Evolutionary conservation across 2,113 vertebrate genomes (phyloP).

Genomic region (Cryptomyrus ogoouensis): DNA sequence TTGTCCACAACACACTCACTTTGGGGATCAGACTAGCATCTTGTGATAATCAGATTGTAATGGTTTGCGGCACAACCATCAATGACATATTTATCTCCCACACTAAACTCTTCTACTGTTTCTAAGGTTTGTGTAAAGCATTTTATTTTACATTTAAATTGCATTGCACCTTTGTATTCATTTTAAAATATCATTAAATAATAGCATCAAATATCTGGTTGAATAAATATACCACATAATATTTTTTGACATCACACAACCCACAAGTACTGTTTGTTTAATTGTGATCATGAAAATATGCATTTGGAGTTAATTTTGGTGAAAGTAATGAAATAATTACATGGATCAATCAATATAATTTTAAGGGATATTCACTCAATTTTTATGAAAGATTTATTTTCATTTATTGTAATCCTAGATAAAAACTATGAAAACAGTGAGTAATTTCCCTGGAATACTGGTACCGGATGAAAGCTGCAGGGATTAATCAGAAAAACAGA

Average conservation of each 20-base stretch:
- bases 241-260: background rate
- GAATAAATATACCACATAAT: background rate
- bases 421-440: background rate
- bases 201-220: background rate
- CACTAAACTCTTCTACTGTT: background rate
- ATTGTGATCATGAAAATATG: background rate
- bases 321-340: background rate
- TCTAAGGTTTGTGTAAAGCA: background rate
- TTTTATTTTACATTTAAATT: background rate
- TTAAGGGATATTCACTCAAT: background rate
- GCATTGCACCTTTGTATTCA: background rate
- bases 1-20: constrained; percentile 56
- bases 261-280: background rate
- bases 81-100: background rate
- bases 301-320: background rate
- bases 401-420: background rate
- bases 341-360: background rate
- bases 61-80: constrained; percentile 47
- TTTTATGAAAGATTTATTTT: background rate
- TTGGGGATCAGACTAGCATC: constrained; percentile 65
- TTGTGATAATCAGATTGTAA: constrained; percentile 58
- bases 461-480: background rate
- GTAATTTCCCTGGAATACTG: background rate
- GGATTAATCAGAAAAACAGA: background rate
- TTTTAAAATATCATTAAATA: background rate